A percentile compares a stretch with the other conserved stretches of the same genome.
These are phyloP conservation scores for Pelagia noctiluca DNA, from an alignment of 30 jellyfish, hydroid and myxozoan species.

Conservation along the genomic window DNA sequence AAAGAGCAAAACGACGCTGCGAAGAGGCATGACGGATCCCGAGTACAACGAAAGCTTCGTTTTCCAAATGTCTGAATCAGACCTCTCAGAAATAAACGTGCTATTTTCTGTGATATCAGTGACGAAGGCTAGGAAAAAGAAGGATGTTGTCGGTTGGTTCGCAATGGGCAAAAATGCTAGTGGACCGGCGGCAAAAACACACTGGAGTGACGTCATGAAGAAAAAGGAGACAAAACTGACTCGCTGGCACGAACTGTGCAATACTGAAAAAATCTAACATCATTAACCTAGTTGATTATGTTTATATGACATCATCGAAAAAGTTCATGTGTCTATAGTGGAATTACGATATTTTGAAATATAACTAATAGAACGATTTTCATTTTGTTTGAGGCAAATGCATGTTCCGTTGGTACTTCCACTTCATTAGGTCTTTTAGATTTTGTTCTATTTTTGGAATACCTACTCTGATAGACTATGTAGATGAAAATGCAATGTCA, in stretches of 20 bases:
- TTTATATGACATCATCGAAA: no score
- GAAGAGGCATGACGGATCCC: slow-evolving; percentile 95
- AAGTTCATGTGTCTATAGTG: no score
- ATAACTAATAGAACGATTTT: no score
- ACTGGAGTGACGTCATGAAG: slow-evolving; percentile 80
- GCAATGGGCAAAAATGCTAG: slow-evolving; percentile 85
- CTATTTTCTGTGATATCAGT: slow-evolving; percentile 75
- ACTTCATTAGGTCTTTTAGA: no score
- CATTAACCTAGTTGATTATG: no score
- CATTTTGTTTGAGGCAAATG: no score
- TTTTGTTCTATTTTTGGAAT: no score
- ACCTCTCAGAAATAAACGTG: slow-evolving; percentile 84
- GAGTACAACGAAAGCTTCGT: slow-evolving; percentile 95
- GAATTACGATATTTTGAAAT: no score
- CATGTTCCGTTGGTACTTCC: no score
- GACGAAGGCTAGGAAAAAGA: slow-evolving; percentile 83
- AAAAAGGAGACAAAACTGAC: slow-evolving; percentile 66
- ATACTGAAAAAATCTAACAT: slow-evolving; percentile 12
- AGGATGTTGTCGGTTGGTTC: slow-evolving; percentile 93
- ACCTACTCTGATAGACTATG: no score
- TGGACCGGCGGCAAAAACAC: slow-evolving; percentile 75
- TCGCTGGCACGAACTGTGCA: slow-evolving; percentile 73
- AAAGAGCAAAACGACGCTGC: slow-evolving; percentile 92
- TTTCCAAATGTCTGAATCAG: slow-evolving; percentile 95
- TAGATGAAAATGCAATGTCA: no score